Conservation (phyloP, 2,113 vertebrate genomes). For the Emberiza fucata region DNA sequence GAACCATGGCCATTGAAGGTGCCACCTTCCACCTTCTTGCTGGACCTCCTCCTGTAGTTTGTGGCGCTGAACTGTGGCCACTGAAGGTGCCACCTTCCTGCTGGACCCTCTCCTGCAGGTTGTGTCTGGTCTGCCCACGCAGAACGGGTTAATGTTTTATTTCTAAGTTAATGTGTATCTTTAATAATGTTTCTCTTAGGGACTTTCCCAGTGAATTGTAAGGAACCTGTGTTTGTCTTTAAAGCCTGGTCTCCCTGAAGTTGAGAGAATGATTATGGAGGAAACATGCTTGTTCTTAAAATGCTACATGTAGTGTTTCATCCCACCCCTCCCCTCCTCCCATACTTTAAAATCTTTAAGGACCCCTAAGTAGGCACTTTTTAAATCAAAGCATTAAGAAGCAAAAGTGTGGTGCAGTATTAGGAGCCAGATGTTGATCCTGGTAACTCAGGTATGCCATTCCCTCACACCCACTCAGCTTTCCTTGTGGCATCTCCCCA, state of each 20-base stretch:
- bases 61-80: not conserved
- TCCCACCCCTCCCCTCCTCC: not conserved
- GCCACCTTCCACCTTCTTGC: not conserved
- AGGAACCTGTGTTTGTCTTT: not conserved
- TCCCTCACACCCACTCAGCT: not conserved
- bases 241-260: not conserved
- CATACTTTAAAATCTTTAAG: not conserved
- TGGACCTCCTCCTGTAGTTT: not conserved
- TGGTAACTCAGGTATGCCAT: not conserved
- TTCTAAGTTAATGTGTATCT: not conserved
- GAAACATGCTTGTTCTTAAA: not conserved
- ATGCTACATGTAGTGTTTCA: not conserved
- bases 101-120: not conserved
- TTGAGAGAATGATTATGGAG: not conserved
- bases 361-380: not conserved
- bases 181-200: not conserved
- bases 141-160: not conserved
- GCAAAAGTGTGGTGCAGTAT: not conserved
- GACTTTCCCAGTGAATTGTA: not conserved
- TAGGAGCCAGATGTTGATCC: not conserved
- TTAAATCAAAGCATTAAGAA: not conserved
- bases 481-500: not conserved
- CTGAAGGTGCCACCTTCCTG: not conserved
- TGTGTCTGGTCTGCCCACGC: rapidly evolving
- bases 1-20: not conserved